Conservation (phyloP, 2,113 vertebrate genomes). For the Silurus glanis region DNA sequence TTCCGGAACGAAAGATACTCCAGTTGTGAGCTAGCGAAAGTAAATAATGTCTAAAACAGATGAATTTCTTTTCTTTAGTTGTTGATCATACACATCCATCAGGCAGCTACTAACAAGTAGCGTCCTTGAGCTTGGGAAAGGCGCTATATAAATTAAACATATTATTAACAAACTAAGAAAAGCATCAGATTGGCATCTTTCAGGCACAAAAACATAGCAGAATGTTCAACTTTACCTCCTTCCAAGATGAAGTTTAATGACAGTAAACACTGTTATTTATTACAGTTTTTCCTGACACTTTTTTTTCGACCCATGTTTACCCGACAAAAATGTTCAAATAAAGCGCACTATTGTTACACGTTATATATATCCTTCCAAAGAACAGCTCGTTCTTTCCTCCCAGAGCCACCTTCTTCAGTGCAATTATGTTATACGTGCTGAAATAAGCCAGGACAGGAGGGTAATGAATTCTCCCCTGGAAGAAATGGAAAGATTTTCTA, state of each 20-base stretch:
- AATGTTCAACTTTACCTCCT: background rate
- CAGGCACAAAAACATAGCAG: background rate
- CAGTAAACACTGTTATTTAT: background rate
- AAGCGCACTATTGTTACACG: background rate
- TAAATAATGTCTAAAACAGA: background rate
- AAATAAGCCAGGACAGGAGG: constrained; percentile 55
- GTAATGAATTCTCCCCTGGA: constrained; percentile 55
- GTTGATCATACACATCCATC: background rate
- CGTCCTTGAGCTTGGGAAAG: no score
- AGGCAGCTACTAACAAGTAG: background rate
- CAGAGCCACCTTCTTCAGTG: constrained; percentile 24
- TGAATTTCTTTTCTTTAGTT: background rate
- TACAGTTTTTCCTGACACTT: background rate
- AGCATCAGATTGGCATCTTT: background rate
- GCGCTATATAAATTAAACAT: no score
- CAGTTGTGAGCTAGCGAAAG: background rate
- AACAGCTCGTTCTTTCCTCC: constrained; percentile 41
- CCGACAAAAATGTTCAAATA: background rate
- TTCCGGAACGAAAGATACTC: background rate
- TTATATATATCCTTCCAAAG: constrained; percentile 17
- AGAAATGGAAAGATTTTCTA: constrained; percentile 55
- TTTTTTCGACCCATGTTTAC: background rate
- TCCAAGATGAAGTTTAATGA: background rate
- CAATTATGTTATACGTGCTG: constrained; percentile 54
- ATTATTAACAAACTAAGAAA: background rate